Percentiles rank a stretch among this genome's conserved stretches.
Evolutionary conservation across 2,797 vertebrate species (phyloP).

Genomic region (Halcyon leucocephala): DNA sequence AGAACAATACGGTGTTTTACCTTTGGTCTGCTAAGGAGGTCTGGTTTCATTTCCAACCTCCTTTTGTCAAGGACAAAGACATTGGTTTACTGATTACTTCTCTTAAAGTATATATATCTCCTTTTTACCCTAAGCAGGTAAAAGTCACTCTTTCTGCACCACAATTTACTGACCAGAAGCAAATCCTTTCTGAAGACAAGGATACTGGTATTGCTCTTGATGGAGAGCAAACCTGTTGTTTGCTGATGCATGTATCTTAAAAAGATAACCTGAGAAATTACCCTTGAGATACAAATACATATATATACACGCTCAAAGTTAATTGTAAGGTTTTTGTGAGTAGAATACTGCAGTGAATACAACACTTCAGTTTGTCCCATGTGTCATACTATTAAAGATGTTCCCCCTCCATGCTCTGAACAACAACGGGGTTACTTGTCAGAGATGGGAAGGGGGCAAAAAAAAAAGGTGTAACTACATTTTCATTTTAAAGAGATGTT

Average conservation of each 20-base stretch:
- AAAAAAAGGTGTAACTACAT: background rate
- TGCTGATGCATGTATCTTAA: background rate
- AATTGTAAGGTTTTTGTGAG: background rate
- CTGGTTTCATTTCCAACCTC: background rate
- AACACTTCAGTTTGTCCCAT: background rate
- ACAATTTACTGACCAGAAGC: background rate
- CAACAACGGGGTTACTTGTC: background rate
- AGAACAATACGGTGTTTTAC: conserved; percentile 1
- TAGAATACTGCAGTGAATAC: background rate
- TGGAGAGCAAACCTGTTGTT: background rate
- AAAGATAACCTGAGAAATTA: background rate
- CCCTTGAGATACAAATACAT: background rate
- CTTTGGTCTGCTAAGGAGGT: background rate
- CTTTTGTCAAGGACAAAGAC: background rate
- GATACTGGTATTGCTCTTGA: background rate
- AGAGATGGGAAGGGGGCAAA: background rate
- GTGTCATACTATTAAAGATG: background rate
- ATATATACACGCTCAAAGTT: background rate
- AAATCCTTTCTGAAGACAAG: background rate
- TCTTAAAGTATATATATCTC: background rate
- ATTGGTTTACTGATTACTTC: background rate
- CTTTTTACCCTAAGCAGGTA: background rate
- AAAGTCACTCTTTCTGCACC: background rate
- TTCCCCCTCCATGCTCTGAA: background rate
- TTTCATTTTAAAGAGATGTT: background rate